Evolutionary conservation across 1,140 invertebrate species (phyloP).

Genomic region (Euschistus heros): DNA sequence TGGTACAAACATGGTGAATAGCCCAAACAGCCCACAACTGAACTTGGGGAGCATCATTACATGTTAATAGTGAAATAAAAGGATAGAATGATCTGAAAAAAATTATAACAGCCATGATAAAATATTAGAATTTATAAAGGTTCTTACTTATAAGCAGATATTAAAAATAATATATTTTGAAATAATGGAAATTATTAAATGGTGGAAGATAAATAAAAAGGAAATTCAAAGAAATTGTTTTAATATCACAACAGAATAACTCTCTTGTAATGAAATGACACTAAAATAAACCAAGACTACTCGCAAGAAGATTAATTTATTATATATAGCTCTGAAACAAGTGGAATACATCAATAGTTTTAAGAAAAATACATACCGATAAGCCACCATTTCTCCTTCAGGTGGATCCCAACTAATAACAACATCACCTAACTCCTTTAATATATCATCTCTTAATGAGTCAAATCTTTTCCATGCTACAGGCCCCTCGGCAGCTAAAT

Average conservation of each 20-base stretch:
- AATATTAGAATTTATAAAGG: too few species aligned
- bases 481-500: constrained; percentile 53
- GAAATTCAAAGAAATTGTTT: too few species aligned
- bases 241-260: too few species aligned
- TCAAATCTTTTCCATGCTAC: constrained; percentile 35
- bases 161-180: too few species aligned
- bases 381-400: constrained; percentile 71
- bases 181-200: too few species aligned
- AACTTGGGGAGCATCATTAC: constrained; percentile 50
- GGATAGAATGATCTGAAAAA: constrained; percentile 72
- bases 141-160: too few species aligned
- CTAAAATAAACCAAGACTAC: too few species aligned
- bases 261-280: too few species aligned
- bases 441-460: constrained; percentile 40
- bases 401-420: constrained; percentile 60
- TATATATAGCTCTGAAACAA: background rate
- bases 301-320: constrained; percentile 4
- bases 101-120: constrained; percentile 30
- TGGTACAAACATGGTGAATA: constrained; percentile 70
- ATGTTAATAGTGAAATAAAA: constrained; percentile 57
- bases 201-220: too few species aligned
- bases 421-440: constrained; percentile 46
- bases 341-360: background rate
- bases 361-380: constrained; percentile 39
- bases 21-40: constrained; percentile 78